Percentiles rank a stretch among this genome's conserved stretches.
Evolutionary conservation across 2,797 vertebrate genomes (phyloP).

Genomic region (Catamblyrhynchus diadema): DNA sequence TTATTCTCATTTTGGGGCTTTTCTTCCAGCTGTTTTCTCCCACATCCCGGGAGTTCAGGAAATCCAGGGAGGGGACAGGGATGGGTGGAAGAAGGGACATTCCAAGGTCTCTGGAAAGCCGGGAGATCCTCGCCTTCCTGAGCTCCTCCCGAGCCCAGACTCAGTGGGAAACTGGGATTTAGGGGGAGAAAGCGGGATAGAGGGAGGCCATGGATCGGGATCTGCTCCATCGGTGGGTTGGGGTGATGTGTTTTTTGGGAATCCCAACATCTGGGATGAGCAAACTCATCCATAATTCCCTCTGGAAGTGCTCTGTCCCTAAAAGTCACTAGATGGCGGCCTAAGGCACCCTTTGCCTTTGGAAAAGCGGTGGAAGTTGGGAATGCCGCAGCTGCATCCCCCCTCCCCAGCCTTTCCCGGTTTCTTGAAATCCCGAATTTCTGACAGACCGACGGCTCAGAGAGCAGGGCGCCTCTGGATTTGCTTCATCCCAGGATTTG

Average conservation of each 20-base stretch:
- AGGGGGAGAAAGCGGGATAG: no score
- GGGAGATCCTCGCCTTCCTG: background rate
- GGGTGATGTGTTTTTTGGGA: no score
- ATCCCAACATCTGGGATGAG: background rate
- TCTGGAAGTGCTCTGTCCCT: background rate
- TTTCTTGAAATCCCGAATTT: background rate
- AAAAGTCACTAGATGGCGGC: slow-evolving; percentile 56
- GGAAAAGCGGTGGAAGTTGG: background rate
- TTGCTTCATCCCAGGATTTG: background rate
- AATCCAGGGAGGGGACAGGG: background rate
- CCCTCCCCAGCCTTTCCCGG: no score
- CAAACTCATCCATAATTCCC: rapidly evolving
- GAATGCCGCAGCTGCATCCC: background rate
- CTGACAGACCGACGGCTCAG: background rate
- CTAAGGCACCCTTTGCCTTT: background rate
- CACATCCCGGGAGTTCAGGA: rapidly evolving
- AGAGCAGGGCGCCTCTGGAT: rapidly evolving
- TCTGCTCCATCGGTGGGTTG: background rate
- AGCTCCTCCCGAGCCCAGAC: background rate
- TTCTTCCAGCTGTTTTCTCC: background rate
- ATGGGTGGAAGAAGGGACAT: rapidly evolving
- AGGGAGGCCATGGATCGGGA: rapidly evolving
- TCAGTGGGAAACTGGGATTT: background rate
- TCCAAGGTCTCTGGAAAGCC: background rate
- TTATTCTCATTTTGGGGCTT: background rate